Base-by-base conservation (phyloP, 2,888 invertebrate species). In the Rhaphigaster nebulosa region DNA sequence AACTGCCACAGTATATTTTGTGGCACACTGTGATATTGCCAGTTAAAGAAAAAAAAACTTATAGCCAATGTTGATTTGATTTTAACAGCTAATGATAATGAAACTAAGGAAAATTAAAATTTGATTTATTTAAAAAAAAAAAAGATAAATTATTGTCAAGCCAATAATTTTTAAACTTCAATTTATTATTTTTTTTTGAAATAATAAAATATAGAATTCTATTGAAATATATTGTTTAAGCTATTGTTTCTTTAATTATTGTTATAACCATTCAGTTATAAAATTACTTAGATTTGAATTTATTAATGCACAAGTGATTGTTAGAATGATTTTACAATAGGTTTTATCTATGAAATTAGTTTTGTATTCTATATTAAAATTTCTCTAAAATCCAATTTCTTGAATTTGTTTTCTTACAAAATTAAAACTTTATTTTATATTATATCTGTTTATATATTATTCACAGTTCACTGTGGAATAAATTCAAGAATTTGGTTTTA, bases 1-100 rank as follows among this genome's bases (percentile, higher is more conserved):
- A 89, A 60, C 89, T 89, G 89, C 50, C 89, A 50, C 70, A 76
- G 70, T 45, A 52, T 89, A 89, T 89, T 89, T 70, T 89, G 70
- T 50, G 89, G 84, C 84, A 45, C 84, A 84, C 84, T n/a, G 84
- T 84, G 45, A 84, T 84, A 84, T 8, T 84, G n/a, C 45, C 45
- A 26, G 13, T n/a, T 26, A 50, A 38, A 15, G 45, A 84, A 38
- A 84, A 84, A 45, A 84, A 23, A 45, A 41, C 41, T 45, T 38
- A 45, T 84, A 38, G 26, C 45, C 45, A 15, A 45, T 50, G 20
- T 8, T 23, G 23, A 1, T 18, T 34, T 20, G 20, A 76, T 38
- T 38, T 76, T 38, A 29, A 76, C 20, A 29, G 4, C 29, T 65
- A 29, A 65, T 29, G 65, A 29, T 65, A 29, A 5, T 10, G 38